Conservation (phyloP, 1,140 invertebrate species). For the Dendroctonus valens region DNA sequence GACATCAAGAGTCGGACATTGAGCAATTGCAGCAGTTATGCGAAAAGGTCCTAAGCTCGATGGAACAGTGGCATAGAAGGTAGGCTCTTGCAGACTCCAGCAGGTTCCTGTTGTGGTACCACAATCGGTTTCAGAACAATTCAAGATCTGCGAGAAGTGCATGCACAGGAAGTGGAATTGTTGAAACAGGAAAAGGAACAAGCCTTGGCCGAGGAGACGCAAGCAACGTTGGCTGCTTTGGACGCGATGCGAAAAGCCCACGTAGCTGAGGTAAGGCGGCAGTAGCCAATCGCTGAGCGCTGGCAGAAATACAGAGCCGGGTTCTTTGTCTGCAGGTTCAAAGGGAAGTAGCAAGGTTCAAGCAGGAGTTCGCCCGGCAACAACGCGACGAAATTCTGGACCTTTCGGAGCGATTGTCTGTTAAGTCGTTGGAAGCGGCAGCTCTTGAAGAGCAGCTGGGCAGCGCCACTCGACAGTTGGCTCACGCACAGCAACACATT, state of each 20-base stretch:
- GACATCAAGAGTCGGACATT: slow-evolving; percentile 81
- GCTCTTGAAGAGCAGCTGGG: slow-evolving; percentile 81
- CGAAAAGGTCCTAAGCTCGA: slow-evolving; percentile 80
- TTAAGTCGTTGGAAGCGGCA: slow-evolving; percentile 88
- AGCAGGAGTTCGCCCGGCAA: slow-evolving; percentile 78
- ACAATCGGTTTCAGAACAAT: slow-evolving; percentile 58
- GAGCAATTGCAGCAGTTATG: slow-evolving; percentile 81
- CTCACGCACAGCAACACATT: slow-evolving; percentile 77
- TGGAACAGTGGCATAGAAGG: slow-evolving; percentile 83
- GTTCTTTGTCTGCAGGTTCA: slow-evolving; percentile 55
- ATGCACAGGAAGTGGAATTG: slow-evolving; percentile 71
- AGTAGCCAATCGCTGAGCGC: not conserved
- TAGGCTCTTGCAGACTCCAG: not conserved
- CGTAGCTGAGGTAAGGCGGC: slow-evolving; percentile 68
- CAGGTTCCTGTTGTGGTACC: not conserved
- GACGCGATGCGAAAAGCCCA: slow-evolving; percentile 93
- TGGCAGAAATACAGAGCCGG: slow-evolving; percentile 1
- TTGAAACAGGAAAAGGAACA: slow-evolving; percentile 81
- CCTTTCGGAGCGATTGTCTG: slow-evolving; percentile 85
- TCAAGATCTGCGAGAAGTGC: slow-evolving; percentile 80
- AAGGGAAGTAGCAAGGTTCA: slow-evolving; percentile 82
- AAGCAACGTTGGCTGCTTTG: slow-evolving; percentile 75
- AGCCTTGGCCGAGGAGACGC: slow-evolving; percentile 84
- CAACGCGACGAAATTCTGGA: slow-evolving; percentile 76
- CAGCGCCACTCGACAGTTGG: slow-evolving; percentile 70